Evolutionary conservation across 2,113 vertebrate genomes (phyloP).

Genomic region (Tragelaphus buxtoni): DNA sequence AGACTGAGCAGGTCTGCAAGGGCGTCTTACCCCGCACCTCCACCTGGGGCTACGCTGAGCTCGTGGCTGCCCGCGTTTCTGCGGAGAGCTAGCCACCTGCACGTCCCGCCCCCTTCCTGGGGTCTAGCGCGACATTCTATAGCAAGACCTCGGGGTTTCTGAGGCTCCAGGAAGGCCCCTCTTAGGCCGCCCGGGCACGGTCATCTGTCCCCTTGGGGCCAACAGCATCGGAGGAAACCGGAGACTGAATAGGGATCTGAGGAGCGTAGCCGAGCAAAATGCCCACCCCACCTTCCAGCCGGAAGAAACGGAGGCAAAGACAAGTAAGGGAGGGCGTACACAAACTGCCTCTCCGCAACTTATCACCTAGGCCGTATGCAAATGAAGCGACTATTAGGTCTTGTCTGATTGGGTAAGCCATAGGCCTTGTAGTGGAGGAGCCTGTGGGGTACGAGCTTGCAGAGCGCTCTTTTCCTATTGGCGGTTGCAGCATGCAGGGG

Average conservation of each 20-base stretch:
- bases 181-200: fast-evolving
- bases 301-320: fast-evolving
- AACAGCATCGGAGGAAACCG: not conserved
- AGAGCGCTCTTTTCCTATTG: not conserved
- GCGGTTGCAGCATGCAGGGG: fast-evolving
- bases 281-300: fast-evolving
- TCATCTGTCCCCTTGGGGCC: not conserved
- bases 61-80: fast-evolving
- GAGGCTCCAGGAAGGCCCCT: not conserved
- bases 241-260: not conserved
- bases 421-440: not conserved
- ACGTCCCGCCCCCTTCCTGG: not conserved
- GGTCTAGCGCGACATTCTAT: not conserved
- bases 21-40: no score
- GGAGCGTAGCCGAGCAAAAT: not conserved
- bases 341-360: fast-evolving
- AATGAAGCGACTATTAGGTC: not conserved
- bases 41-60: no score
- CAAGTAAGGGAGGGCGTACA: fast-evolving
- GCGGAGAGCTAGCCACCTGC: not conserved
- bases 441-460: not conserved
- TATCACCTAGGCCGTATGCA: fast-evolving
- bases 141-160: not conserved
- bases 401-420: not conserved
- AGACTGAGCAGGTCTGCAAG: not conserved